phyloP scores from a whole-genome alignment of 2,888 invertebrate genomes.

The Limenitis camilla region DNA sequence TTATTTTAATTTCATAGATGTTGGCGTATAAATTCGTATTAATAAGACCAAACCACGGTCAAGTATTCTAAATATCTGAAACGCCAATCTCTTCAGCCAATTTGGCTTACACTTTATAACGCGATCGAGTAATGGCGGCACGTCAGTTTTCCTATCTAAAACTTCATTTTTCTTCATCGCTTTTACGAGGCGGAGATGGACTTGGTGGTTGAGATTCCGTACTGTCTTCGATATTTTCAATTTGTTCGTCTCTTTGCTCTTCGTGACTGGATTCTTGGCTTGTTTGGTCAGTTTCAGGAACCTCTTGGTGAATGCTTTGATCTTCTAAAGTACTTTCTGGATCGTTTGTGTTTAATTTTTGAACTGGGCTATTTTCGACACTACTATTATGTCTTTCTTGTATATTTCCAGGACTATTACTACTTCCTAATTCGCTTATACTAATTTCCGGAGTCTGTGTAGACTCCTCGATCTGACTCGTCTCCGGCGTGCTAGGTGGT shows the following conservation, averaged over 20 bases:
- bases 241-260: neutral
- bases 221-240: neutral
- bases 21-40: too few relatives aligned
- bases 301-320: neutral
- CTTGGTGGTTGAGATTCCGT: too few relatives aligned
- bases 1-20: too few relatives aligned
- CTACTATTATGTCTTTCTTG: slow-evolving; percentile 2
- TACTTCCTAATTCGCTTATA: neutral
- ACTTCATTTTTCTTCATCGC: too few relatives aligned
- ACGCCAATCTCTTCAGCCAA: too few relatives aligned
- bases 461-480: neutral
- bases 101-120: too few relatives aligned
- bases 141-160: too few relatives aligned
- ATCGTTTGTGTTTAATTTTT: slow-evolving; percentile 14
- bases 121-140: too few relatives aligned
- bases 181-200: too few relatives aligned
- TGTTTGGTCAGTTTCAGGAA: slow-evolving; percentile 7
- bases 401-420: slow-evolving; percentile 18
- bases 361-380: slow-evolving; percentile 18
- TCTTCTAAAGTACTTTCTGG: slow-evolving; percentile 12
- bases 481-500: slow-evolving; percentile 8
- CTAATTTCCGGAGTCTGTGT: neutral
- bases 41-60: too few relatives aligned
- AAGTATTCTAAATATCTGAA: too few relatives aligned
- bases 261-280: neutral